Conservation (phyloP, 2,113 vertebrate species). For the Tachycineta bicolor region DNA sequence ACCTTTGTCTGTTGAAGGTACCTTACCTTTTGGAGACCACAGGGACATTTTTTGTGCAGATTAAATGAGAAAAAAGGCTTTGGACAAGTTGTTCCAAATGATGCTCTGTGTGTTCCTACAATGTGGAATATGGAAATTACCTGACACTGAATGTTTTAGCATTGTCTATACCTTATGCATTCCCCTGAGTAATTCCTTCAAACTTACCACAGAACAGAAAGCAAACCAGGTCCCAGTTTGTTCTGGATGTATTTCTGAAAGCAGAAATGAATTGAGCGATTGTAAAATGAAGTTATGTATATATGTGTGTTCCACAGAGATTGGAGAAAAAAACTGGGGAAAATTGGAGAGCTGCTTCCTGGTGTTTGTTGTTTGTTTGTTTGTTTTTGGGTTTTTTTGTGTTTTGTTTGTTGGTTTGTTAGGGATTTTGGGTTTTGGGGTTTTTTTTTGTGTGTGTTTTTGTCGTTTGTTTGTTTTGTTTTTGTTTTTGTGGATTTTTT, state of each 20-base stretch:
- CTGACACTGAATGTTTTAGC: neutral
- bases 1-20: neutral
- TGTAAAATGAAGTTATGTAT: neutral
- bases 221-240: neutral
- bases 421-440: no score
- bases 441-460: no score
- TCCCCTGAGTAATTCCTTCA: neutral
- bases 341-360: neutral
- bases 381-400: no score
- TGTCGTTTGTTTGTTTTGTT: no score
- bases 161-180: neutral
- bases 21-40: neutral
- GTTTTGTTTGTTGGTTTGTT: no score
- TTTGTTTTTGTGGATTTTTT: no score
- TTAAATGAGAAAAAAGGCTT: neutral
- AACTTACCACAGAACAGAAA: neutral
- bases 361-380: no score
- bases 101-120: neutral
- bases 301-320: neutral
- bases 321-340: neutral
- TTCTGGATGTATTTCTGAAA: neutral
- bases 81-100: neutral
- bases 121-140: neutral
- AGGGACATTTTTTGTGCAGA: neutral
- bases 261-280: neutral